Percentiles rank a stretch among this genome's conserved stretches.
Conservation (phyloP, 2,113 vertebrate genomes). For the Caretta caretta region DNA sequence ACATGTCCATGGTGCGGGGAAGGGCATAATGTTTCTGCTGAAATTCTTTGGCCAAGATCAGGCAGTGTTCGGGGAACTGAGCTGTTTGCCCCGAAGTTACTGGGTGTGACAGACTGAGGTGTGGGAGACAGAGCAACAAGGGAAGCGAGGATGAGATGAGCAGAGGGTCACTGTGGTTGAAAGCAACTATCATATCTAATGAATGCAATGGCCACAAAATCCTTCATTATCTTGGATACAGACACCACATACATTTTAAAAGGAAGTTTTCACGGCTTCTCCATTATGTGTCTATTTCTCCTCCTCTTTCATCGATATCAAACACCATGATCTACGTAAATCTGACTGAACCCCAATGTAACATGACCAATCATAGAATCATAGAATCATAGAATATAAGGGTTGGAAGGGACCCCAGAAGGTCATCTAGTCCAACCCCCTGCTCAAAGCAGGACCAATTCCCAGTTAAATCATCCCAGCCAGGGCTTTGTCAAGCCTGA, state of each 20-base stretch:
- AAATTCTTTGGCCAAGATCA: not conserved
- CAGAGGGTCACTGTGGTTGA: too few relatives aligned
- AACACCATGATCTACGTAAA: not conserved
- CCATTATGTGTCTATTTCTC: not conserved
- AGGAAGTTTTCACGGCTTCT: not conserved
- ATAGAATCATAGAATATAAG: too few relatives aligned
- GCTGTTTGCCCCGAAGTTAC: not conserved
- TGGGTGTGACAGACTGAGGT: not conserved
- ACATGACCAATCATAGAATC: not conserved
- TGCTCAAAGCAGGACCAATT: too few relatives aligned
- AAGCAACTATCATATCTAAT: not conserved
- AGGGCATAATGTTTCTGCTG: not conserved
- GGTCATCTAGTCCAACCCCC: too few relatives aligned
- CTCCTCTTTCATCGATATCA: rapidly evolving
- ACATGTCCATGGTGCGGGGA: not conserved
- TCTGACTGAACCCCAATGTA: rapidly evolving
- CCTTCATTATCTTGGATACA: not conserved
- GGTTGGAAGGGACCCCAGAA: too few relatives aligned
- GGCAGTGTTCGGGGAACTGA: not conserved
- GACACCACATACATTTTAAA: not conserved
- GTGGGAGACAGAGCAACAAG: not conserved
- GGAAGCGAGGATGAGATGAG: not conserved
- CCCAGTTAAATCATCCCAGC: too few relatives aligned
- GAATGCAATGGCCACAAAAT: not conserved
- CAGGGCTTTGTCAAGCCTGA: too few relatives aligned